A percentile compares a stretch with the other conserved stretches of the same genome.
Conservation (phyloP, 2,888 invertebrate species). For the Sisyra terminalis region DNA sequence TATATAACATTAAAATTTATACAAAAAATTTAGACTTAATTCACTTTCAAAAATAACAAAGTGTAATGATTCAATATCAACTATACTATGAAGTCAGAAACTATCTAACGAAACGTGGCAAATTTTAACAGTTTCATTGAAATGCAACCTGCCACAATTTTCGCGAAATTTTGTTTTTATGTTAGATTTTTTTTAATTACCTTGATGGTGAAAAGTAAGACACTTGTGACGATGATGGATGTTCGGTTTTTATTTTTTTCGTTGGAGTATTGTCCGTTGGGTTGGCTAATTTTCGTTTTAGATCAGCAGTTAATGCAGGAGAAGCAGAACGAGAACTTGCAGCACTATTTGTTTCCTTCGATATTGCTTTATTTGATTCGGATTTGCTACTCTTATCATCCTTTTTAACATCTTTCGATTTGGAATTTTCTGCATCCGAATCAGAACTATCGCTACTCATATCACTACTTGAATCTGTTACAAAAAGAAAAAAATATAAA, state of each 20-base stretch:
- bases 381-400: conserved; percentile 19
- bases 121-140: no score
- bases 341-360: conserved; percentile 29
- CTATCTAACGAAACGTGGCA: no score
- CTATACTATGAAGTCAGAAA: no score
- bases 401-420: conserved; percentile 27
- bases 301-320: conserved; percentile 23
- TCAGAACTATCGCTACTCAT: conserved; percentile 54
- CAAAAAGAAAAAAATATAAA: conserved; percentile 22
- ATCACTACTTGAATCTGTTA: conserved; percentile 49
- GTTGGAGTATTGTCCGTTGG: conserved; percentile 29
- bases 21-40: no score
- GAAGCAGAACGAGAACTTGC: conserved; percentile 37
- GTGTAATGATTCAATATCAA: no score
- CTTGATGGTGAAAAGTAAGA: conserved; percentile 31
- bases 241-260: conserved; percentile 38
- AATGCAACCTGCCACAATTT: no score
- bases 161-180: no score
- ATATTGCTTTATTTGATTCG: conserved; percentile 22
- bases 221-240: conserved; percentile 23
- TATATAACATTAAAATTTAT: no score
- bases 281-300: conserved; percentile 25
- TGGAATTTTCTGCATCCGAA: conserved; percentile 48
- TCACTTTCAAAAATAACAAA: no score
- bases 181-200: conserved; percentile 21